Evolutionary conservation across 2,113 vertebrate species (phyloP).

Genomic region (Elachura formosa): DNA sequence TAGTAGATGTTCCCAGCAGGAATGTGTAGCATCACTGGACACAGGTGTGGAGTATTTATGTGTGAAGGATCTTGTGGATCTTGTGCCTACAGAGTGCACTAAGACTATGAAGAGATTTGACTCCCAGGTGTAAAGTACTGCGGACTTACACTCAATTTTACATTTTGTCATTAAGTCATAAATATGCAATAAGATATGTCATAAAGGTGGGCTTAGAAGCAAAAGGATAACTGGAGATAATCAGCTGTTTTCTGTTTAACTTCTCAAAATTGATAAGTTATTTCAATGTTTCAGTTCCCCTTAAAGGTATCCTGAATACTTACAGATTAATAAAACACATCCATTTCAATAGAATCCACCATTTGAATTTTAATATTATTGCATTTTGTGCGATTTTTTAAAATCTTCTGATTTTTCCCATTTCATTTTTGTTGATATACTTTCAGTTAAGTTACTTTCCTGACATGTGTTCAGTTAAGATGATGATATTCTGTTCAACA

Average conservation of each 20-base stretch:
- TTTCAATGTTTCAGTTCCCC: background rate
- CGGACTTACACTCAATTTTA: background rate
- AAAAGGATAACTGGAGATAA: background rate
- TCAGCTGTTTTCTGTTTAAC: background rate
- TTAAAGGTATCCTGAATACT: background rate
- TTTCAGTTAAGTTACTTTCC: background rate
- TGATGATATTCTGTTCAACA: background rate
- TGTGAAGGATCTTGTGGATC: background rate
- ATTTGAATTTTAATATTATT: background rate
- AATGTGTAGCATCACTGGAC: background rate
- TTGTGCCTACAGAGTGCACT: background rate
- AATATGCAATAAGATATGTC: background rate
- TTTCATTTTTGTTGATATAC: background rate
- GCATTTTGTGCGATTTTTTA: background rate
- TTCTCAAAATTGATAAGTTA: background rate
- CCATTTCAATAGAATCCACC: background rate
- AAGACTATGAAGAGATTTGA: background rate
- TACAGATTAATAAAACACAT: background rate
- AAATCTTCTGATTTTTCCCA: background rate
- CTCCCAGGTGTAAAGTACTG: rapidly evolving
- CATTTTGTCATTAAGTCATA: background rate
- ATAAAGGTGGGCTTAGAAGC: background rate
- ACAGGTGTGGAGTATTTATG: background rate
- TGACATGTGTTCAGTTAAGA: background rate
- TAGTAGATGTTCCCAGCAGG: background rate